These are phyloP conservation scores for Cinara cedri DNA, from an alignment of 2,888 invertebrate genomes.

Conservation along the genomic window DNA sequence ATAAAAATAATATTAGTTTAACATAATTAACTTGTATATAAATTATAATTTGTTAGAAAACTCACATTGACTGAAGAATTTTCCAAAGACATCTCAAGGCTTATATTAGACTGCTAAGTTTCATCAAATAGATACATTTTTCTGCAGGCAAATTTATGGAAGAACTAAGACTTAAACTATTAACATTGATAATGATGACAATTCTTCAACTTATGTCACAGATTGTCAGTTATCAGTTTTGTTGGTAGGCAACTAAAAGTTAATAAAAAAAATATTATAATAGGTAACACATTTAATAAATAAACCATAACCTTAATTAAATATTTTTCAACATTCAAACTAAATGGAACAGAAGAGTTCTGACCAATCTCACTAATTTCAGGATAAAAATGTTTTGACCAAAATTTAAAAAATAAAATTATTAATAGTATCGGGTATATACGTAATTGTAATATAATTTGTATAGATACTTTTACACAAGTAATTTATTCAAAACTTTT, in stretches of 20 bases:
- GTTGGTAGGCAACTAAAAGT: slow-evolving; percentile 9
- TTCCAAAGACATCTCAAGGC: slow-evolving; percentile 9
- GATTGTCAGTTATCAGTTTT: neutral
- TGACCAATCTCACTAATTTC: slow-evolving; percentile 3
- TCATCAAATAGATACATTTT: slow-evolving; percentile 6
- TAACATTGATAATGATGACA: neutral
- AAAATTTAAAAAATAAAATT: neutral
- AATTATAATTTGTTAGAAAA: slow-evolving; percentile 1
- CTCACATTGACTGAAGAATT: slow-evolving; percentile 16
- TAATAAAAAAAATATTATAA: slow-evolving; percentile 2
- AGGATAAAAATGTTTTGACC: slow-evolving; percentile 9
- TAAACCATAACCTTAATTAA: slow-evolving; percentile 2
- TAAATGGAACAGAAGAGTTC: slow-evolving; percentile 6
- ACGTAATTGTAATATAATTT: neutral
- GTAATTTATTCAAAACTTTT: neutral
- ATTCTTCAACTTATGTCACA: slow-evolving; percentile 13
- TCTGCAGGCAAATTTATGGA: slow-evolving; percentile 4
- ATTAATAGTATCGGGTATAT: neutral
- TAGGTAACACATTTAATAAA: neutral
- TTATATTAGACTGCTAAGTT: slow-evolving; percentile 18
- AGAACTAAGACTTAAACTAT: neutral
- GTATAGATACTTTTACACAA: neutral
- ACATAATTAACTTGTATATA: slow-evolving; percentile 4
- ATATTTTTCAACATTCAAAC: neutral
- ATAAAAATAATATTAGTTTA: neutral